These are phyloP conservation scores for Caretta caretta DNA, from an alignment of 2,113 vertebrate species.

Conservation along the genomic window DNA sequence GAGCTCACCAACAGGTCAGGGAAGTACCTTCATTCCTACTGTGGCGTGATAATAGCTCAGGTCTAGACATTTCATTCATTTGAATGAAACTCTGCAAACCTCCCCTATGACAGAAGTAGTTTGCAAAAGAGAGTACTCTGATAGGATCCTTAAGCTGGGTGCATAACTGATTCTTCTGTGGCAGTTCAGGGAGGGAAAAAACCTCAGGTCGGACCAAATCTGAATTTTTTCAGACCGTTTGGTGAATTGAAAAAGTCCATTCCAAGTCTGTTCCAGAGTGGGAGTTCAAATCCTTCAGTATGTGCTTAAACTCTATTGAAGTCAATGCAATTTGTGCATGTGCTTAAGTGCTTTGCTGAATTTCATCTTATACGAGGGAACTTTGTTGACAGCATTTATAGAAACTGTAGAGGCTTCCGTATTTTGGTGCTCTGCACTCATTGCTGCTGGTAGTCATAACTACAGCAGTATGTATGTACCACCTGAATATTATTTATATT, in stretches of 20 bases:
- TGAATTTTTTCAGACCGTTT: neutral
- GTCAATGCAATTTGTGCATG: neutral
- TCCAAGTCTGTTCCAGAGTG: neutral
- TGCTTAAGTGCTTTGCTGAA: neutral
- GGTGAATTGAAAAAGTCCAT: neutral
- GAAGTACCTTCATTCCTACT: slow-evolving; percentile 34
- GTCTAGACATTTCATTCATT: slow-evolving; percentile 16
- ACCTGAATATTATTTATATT: slow-evolving; percentile 40
- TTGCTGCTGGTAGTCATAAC: neutral
- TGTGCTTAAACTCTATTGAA: fast-evolving
- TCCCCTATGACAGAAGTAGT: neutral
- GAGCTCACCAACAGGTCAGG: neutral
- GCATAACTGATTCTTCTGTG: neutral
- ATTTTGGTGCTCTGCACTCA: neutral
- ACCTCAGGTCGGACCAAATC: neutral
- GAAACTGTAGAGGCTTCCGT: neutral
- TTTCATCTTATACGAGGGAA: neutral
- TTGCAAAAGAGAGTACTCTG: neutral
- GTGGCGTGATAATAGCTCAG: neutral
- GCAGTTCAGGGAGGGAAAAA: neutral
- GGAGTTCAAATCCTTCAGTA: neutral
- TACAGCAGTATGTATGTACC: slow-evolving; percentile 17
- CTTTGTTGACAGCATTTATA: neutral
- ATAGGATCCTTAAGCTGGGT: neutral
- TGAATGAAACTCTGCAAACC: neutral